Evolutionary conservation across 2,797 vertebrate genomes (phyloP).

Genomic region (Heterohyrax brucei): DNA sequence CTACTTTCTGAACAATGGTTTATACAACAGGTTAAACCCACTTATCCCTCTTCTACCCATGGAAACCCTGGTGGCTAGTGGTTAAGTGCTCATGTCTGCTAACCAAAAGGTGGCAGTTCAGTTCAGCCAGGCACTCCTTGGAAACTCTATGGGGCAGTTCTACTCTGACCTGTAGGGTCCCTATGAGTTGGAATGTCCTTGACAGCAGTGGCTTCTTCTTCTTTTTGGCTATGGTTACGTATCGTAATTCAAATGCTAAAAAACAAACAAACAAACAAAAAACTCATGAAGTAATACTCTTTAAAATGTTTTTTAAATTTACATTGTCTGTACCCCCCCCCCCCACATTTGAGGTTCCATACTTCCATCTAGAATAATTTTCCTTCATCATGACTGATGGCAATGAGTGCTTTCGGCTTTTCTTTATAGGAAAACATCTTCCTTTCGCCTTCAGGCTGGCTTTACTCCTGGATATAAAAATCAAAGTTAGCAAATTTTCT

Average conservation of each 20-base stretch:
- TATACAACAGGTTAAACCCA: not conserved
- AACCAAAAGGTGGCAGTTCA: too few relatives aligned
- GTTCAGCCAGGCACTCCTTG: too few relatives aligned
- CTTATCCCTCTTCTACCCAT: not conserved
- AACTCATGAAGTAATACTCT: not conserved
- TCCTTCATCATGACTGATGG: constrained; percentile 27
- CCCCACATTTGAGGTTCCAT: not conserved
- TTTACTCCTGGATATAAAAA: not conserved
- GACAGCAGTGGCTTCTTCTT: too few relatives aligned
- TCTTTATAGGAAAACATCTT: constrained; percentile 44
- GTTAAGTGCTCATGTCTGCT: too few relatives aligned
- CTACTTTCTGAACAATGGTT: constrained; percentile 5
- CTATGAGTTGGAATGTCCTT: too few relatives aligned
- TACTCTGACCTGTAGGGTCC: too few relatives aligned
- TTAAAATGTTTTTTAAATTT: not conserved
- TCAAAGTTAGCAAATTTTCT: not conserved
- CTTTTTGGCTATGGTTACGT: not conserved
- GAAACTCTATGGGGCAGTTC: too few relatives aligned
- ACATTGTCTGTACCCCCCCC: not conserved
- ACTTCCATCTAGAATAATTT: constrained; percentile 36
- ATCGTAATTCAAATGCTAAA: constrained; percentile 11
- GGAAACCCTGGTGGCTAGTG: too few relatives aligned
- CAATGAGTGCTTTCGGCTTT: not conserved
- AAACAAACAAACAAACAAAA: not conserved
- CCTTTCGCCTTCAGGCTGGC: constrained; percentile 35